Base-by-base conservation (phyloP, 2,888 invertebrate genomes). In the Chrysina gloriosa region DNA sequence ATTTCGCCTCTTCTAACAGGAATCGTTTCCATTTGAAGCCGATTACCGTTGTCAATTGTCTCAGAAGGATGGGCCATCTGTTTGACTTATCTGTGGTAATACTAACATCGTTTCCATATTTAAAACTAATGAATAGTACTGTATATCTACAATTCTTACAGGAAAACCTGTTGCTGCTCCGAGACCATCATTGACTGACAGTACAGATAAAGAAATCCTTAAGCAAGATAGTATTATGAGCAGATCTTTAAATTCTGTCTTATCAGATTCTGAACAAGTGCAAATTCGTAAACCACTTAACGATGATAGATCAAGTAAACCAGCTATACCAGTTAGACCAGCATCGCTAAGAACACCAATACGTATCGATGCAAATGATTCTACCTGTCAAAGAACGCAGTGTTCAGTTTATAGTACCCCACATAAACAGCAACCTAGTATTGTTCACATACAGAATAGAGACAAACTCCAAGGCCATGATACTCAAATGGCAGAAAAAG, bases 241-340 rank as follows among this genome's bases (percentile, higher is more conserved):
- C 11, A 76, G 76, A 71, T 75, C 77, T 3, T 36, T 75, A 29
- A 77, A 74, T 48, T 73, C 75, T 29, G 73, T 76, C 14, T 76
- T 78, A 34, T 65, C 72, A 4, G 76, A 74, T 25, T 78, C 79
- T 21, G 82, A 82, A 64, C 82, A 81, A 48, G 87, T 89, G 47
- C 86, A 85, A 77, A 79, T 89, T 72, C 85, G 90, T 23, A 80
- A 79, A 70, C 84, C 83, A 61, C 61, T 77, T 2, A 70, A 77
- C 73, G 72, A 80, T 23, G 77, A 79, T 48, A 76, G 84, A 25
- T 82, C 83, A 27, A 84, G 87, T 79, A 94, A 94, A 82, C 94
- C 94, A 3, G 91, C 91, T 58, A 89, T 94, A 73, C 94, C 94
- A 56, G 93, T 93, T 81, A 86, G 94, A 65, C 94, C 94, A 11